phyloP scores from a whole-genome alignment of 2,888 invertebrate genomes.

The Oscheius sp. region DNA sequence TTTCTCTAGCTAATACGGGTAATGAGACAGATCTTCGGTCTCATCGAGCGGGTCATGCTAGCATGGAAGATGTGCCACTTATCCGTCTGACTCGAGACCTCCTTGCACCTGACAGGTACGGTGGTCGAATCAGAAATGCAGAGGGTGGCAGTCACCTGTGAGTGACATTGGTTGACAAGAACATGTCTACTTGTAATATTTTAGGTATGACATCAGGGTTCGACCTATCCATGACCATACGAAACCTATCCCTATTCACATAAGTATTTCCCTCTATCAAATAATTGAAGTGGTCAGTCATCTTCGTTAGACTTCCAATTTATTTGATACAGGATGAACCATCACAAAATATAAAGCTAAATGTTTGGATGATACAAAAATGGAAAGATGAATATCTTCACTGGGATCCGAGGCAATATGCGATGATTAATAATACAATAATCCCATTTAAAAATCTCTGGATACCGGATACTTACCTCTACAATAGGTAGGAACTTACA shows the following conservation, averaged over 20 bases:
- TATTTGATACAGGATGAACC: constrained; percentile 75
- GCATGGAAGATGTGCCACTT: constrained; percentile 64
- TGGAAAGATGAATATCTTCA: constrained; percentile 70
- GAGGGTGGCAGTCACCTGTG: not conserved
- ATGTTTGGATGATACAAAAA: constrained; percentile 76
- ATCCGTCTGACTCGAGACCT: constrained; percentile 67
- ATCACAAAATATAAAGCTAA: constrained; percentile 75
- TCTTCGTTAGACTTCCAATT: not conserved
- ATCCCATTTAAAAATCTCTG: constrained; percentile 67
- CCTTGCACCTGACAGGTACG: constrained; percentile 57
- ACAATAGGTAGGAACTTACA: constrained; percentile 57
- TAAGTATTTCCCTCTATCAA: constrained; percentile 70
- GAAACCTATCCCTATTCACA: constrained; percentile 65
- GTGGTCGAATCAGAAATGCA: too few species aligned
- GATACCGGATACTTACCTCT: constrained; percentile 72
- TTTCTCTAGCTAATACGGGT: constrained; percentile 8
- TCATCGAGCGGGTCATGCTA: constrained; percentile 16
- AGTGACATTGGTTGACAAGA: not conserved
- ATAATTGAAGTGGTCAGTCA: constrained; percentile 60
- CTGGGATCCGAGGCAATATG: constrained; percentile 62
- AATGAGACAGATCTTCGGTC: constrained; percentile 11
- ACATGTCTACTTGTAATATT: not conserved
- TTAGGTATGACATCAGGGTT: constrained; percentile 67
- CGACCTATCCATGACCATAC: constrained; percentile 66
- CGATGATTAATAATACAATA: constrained; percentile 67